Evolutionary conservation across 2,113 vertebrate genomes (phyloP), one percentile per base, ranked within the genome.

Genomic region (Eclectus roratus): DNA sequence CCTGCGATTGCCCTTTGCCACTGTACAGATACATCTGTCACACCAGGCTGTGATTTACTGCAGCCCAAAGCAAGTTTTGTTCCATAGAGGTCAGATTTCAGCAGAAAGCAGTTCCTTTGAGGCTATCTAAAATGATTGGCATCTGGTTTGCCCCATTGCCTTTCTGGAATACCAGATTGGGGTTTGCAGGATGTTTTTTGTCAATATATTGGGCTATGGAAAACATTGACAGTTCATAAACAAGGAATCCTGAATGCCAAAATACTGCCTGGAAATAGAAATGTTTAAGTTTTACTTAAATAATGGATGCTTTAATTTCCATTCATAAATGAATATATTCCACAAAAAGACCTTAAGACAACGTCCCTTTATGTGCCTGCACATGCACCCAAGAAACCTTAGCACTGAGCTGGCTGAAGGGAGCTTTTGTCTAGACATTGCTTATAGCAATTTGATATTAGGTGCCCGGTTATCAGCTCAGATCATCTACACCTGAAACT

Each of bases 401-500:
- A 82, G 31, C 74, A 11, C 49, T 0, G 0, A 74, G 10, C 29
- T 86, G 86, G 69, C 72, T 93, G 89, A 95, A 97, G 21, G 74
- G n/a, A 50, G 41, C 71, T 87, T 89, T 95, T 94, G 89, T 94
- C 87, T 49, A 19, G 53, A 80, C 61, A 76, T 12, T 49, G 27
- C 81, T 37, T 85, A 27, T 27, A 56, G 95, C 81, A 72, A 94
- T 89, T 43, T 19, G 65, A 91, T 95, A 92, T 33, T 35, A 46
- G 41, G 17, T 72, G 37, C 14, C 3, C 8, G 18, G 56, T 87
- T 95, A 92, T 87, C 94, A 76, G 70, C 63, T 82, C 73, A 56
- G 70, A 74, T 81, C 70, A 96, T 91, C 95, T 89, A 61, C 66
- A 56, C 61, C 89, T 72, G 87, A 95, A 94, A 95, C 78, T 69